A percentile compares a stretch with the other conserved stretches of the same genome.
These are phyloP conservation scores for Macrotis lagotis DNA, from an alignment of 2,113 vertebrate species.

Conservation along the genomic window DNA sequence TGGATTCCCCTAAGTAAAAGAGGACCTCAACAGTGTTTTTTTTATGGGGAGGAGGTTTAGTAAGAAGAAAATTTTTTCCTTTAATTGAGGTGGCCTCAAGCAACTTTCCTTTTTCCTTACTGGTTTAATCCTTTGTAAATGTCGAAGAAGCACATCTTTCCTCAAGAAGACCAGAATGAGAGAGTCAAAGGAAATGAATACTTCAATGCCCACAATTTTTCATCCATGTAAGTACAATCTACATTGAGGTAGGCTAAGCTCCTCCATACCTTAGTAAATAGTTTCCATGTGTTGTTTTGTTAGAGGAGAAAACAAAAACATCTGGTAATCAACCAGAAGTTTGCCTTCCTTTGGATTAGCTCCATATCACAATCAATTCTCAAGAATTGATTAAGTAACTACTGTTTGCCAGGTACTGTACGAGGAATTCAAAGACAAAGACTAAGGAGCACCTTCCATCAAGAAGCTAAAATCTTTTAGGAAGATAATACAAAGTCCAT, in stretches of 20 bases:
- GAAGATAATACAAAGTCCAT: not conserved
- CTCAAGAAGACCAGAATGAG: not conserved
- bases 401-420: not conserved
- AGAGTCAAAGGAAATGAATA: not conserved
- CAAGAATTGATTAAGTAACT: not conserved
- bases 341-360: not conserved
- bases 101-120: not conserved
- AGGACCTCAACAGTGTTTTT: not conserved
- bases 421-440: not conserved
- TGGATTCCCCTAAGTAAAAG: not conserved
- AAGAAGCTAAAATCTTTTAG: not conserved
- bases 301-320: not conserved
- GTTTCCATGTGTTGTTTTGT: not conserved
- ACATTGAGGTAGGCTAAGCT: not conserved
- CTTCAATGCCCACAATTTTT: not conserved
- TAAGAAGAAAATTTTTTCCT: not conserved
- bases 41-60: not conserved
- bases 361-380: not conserved
- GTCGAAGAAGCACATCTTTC: not conserved
- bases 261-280: not conserved
- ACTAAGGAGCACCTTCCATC: not conserved
- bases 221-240: not conserved
- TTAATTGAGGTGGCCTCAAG: not conserved
- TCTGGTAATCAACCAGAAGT: not conserved
- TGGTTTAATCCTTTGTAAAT: not conserved